Evolutionary conservation across 2,113 vertebrate species (phyloP), one percentile per base, ranked within the genome.

Genomic region (Capreolus pygargus): DNA sequence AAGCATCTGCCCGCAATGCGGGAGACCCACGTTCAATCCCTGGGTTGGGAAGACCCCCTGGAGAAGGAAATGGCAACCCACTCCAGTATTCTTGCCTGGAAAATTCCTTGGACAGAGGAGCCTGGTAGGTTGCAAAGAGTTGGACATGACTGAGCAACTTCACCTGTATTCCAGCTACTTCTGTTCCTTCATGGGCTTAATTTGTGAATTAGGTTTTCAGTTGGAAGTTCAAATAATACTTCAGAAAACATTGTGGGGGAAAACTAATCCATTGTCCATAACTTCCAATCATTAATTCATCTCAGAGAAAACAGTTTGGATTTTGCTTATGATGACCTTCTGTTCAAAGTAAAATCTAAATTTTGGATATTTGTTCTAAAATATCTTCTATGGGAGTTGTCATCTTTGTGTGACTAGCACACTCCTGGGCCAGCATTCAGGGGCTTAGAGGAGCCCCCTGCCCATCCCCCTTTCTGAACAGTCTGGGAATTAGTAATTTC

Each of bases 1-100:
- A n/a, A 67, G 16, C 55, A 23, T 23, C 55, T 23, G 8, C 33
- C 33, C 9, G 1, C 33, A 36, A 36, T 21, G 33, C 0, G 1
- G 33, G 33, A 67, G 64, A 21, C 64, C 17, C 10, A 17, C 4
- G 4, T 67, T 67, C 33, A 36, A 0, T 67, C 17, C 33, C 33
- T n/a, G 8, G 1, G 64, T 67, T 0, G 1, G 16, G 8, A 21
- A n/a, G 64, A 36, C 19, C 17, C 64, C 33, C 64, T 67, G 33
- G 64, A 21, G 33, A 67, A 21, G 64, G 64, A 67, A 36, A 67
- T 36, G 64, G 64, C 64, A 67, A 36, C 64, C 64, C 17, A 67
- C 17, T 67, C 17, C 64, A 67, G 64, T n/a, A 10, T n/a, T 67
- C 33, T 67, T 67, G 61, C 64, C 64, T 67, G 64, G 33, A 67